Evolutionary conservation across 2,797 vertebrate species (phyloP), one percentile per base, ranked within the genome.

Genomic region (Silurus lanzhouensis): DNA sequence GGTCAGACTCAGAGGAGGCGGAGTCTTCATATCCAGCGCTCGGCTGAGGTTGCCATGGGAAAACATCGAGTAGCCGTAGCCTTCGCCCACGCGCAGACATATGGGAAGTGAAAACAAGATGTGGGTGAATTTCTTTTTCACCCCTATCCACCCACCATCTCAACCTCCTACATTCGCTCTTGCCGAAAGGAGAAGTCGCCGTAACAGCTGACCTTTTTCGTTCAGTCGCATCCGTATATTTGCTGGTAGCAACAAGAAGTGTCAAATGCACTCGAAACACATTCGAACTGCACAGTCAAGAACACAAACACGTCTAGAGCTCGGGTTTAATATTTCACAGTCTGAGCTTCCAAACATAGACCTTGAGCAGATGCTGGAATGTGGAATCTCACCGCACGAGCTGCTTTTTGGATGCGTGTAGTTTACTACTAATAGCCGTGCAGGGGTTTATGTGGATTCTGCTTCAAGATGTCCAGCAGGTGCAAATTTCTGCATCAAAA

Each of bases 31-130:
- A 84, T 96, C 92, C 93, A 96, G 87, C 9, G 93, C 89, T 82
- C 95, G 92, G 85, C 92, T 95, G 81, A 97, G 93, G 92, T 94
- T 94, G 87, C 94, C 90, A 0, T 96, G 90, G 0, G 97, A 94
- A 93, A 97, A 96, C 89, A 97, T 90, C 0, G 97, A 95, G 92
- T 97, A 97, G 87, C 95, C 91, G 1, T 97, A 92, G 83, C 96
- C 97, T 97, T 89, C 14, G n/a, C 4, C 88, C 89, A 48, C 76
- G 89, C 64, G 91, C 60, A 89, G 58, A 90, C 80, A 57, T 90
- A 91, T 78, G 64, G 92, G 87, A 93, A 92, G 92, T 93, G 93
- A 95, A 94, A 89, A 91, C 90, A 89, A 92, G 91, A 93, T 91
- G 90, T 92, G 91, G 92, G 90, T 86, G 79, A 85, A 85, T 88